phyloP scores from a whole-genome alignment of 2,888 invertebrate species.

The Ashinkailepas kermadecensis region DNA sequence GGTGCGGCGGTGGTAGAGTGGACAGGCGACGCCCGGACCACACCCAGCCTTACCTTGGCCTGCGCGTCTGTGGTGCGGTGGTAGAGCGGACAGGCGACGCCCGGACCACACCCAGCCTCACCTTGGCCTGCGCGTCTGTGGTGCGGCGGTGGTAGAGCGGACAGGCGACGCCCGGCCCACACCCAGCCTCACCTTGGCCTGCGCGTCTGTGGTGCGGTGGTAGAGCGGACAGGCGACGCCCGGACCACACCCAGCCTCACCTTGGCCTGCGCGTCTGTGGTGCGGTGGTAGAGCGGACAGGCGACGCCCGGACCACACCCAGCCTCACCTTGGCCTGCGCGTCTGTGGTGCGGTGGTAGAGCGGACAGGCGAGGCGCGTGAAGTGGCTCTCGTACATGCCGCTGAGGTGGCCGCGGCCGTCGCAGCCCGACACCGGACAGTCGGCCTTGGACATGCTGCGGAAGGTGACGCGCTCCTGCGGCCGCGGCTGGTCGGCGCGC shows the following conservation, averaged over 20 bases:
- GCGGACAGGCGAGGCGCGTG: slow-evolving; percentile 82
- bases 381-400: slow-evolving; percentile 54
- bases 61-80: slow-evolving; percentile 73
- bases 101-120: too few species aligned
- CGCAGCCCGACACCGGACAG: slow-evolving; percentile 78
- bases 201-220: too few species aligned
- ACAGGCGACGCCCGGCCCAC: too few species aligned
- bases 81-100: slow-evolving; percentile 84
- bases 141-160: too few species aligned
- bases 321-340: slow-evolving; percentile 55
- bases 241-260: too few species aligned
- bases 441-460: slow-evolving; percentile 53
- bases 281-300: slow-evolving; percentile 73
- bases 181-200: too few species aligned
- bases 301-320: slow-evolving; percentile 55
- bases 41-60: slow-evolving; percentile 52
- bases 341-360: slow-evolving; percentile 77
- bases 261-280: too few species aligned
- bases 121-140: too few species aligned
- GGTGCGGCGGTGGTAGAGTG: too few species aligned
- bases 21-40: too few species aligned
- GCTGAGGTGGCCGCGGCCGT: slow-evolving; percentile 58
- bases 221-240: too few species aligned
- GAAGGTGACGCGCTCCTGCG: not conserved
- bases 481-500: slow-evolving; percentile 30